These are phyloP conservation scores for Ceyx erithaca DNA, from an alignment of 2,797 vertebrate genomes.

Conservation along the genomic window DNA sequence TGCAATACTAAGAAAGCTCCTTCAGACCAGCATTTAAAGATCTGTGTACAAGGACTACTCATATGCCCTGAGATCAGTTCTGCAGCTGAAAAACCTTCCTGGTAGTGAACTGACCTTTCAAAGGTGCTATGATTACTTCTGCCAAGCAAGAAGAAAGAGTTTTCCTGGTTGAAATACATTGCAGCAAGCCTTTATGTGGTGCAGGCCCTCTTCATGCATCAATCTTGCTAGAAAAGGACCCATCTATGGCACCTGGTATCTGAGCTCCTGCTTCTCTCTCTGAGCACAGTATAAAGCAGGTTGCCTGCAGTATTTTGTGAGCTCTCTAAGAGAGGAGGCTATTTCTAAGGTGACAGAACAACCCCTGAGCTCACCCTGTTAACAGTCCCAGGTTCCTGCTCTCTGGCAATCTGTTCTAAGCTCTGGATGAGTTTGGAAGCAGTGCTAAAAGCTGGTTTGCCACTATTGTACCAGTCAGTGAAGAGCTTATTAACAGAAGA, in stretches of 20 bases:
- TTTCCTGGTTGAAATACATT: background rate
- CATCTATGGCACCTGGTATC: background rate
- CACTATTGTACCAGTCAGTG: background rate
- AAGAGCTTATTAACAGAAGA: background rate
- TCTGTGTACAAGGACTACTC: background rate
- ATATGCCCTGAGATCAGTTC: background rate
- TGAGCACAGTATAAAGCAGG: background rate
- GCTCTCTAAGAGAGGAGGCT: background rate
- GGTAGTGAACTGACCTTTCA: background rate
- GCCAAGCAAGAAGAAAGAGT: background rate
- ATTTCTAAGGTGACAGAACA: background rate
- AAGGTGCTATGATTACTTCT: background rate
- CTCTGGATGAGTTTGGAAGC: background rate
- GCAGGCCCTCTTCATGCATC: background rate
- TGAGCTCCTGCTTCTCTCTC: background rate
- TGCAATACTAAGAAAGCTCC: background rate
- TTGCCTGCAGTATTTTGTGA: background rate
- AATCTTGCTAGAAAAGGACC: background rate
- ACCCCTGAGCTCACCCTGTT: background rate
- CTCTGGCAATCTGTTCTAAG: background rate
- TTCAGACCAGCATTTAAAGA: background rate
- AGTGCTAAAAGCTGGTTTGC: background rate
- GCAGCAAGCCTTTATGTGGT: background rate
- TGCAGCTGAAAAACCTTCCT: background rate
- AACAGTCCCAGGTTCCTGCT: background rate